Evolutionary conservation across 2,888 invertebrate genomes (phyloP).

Genomic region (Craniophora ligustri): DNA sequence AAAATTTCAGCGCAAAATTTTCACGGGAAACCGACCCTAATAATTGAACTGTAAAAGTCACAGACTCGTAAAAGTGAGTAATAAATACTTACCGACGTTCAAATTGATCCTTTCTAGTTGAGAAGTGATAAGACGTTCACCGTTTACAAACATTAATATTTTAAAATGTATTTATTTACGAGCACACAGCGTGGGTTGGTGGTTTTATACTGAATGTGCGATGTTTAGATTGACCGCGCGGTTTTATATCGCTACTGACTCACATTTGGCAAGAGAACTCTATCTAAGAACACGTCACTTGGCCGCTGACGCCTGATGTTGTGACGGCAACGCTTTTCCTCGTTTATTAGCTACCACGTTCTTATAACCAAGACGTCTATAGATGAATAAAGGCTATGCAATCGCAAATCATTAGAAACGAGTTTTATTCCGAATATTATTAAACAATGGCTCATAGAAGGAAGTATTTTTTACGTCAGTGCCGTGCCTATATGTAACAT

Average conservation of each 20-base stretch:
- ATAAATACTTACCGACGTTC: constrained; percentile 71
- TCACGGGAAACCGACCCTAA: background rate
- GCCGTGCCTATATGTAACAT: constrained; percentile 24
- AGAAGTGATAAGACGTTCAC: constrained; percentile 74
- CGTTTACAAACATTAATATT: constrained; percentile 79
- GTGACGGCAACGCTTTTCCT: constrained; percentile 69
- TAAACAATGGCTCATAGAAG: constrained; percentile 20
- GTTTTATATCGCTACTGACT: constrained; percentile 82
- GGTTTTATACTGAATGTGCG: constrained; percentile 71
- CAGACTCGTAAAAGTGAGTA: constrained; percentile 1
- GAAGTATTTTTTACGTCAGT: constrained; percentile 26
- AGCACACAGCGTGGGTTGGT: constrained; percentile 54
- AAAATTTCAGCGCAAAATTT: constrained; percentile 9
- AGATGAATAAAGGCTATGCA: constrained; percentile 22
- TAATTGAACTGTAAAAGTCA: no score
- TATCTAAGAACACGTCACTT: constrained; percentile 73
- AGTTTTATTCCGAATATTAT: constrained; percentile 4
- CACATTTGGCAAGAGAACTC: constrained; percentile 79
- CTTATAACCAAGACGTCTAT: constrained; percentile 35
- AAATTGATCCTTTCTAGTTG: constrained; percentile 77
- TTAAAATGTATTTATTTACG: constrained; percentile 35
- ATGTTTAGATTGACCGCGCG: constrained; percentile 61
- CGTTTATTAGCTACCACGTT: constrained; percentile 23
- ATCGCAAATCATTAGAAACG: constrained; percentile 18
- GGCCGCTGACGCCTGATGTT: constrained; percentile 70